A percentile compares a stretch with the other conserved stretches of the same genome.
These are phyloP conservation scores for Chrysodeixis includens DNA, from an alignment of 2,888 invertebrate species.

Conservation along the genomic window DNA sequence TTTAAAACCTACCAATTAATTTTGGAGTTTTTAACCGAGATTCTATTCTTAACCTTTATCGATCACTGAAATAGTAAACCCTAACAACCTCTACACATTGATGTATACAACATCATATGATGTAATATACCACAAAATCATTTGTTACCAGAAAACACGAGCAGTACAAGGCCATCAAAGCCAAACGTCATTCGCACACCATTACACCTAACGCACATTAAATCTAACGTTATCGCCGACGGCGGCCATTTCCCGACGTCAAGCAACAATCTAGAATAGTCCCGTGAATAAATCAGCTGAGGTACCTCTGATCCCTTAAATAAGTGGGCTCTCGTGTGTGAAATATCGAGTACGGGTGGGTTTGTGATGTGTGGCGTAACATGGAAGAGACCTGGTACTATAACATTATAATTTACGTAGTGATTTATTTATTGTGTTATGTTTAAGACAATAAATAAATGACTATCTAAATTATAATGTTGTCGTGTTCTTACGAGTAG, in stretches of 20 bases:
- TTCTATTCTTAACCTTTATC: too few species aligned
- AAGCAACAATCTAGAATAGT: slow-evolving; percentile 66
- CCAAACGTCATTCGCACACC: slow-evolving; percentile 57
- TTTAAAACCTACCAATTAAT: too few species aligned
- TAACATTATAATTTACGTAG: not conserved
- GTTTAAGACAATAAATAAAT: too few species aligned
- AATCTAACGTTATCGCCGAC: slow-evolving; percentile 53
- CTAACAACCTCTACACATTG: too few species aligned
- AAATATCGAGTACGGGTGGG: slow-evolving; percentile 77
- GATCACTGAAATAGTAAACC: not conserved
- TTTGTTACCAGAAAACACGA: slow-evolving; percentile 27
- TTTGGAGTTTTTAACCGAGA: too few species aligned
- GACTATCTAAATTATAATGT: too few species aligned
- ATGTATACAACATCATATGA: not conserved
- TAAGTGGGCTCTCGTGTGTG: slow-evolving; percentile 85
- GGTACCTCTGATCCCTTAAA: slow-evolving; percentile 86
- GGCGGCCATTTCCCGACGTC: slow-evolving; percentile 59
- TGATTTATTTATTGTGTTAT: not conserved
- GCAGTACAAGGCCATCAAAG: slow-evolving; percentile 39
- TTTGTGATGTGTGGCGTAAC: slow-evolving; percentile 40
- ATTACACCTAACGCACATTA: slow-evolving; percentile 58
- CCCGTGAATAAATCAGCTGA: slow-evolving; percentile 83
- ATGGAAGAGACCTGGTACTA: not conserved
- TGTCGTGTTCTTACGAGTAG: too few species aligned
- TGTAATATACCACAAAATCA: slow-evolving; percentile 9